Conservation (phyloP, 2,113 vertebrate genomes). For the Arothron firmamentum region DNA sequence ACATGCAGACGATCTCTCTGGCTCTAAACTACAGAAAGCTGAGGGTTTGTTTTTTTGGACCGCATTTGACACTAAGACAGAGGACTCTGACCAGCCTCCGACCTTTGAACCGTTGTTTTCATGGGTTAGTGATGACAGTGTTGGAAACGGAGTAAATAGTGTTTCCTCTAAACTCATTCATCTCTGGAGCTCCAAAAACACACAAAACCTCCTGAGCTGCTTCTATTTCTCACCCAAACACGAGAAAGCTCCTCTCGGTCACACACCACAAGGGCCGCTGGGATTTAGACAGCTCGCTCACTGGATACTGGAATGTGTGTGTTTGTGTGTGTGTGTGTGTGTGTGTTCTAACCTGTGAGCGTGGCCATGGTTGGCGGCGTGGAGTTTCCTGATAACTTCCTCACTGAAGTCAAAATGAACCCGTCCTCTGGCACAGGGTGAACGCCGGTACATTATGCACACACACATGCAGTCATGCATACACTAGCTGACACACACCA, state of each 20-base stretch:
- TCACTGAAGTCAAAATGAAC: conserved; percentile 82
- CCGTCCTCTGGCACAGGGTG: conserved; percentile 75
- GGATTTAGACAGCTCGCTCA: background rate
- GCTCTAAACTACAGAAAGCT: too few species aligned
- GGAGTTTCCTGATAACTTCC: conserved; percentile 76
- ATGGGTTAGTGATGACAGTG: too few species aligned
- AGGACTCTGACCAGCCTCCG: too few species aligned
- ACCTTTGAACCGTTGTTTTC: too few species aligned
- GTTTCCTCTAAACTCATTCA: too few species aligned
- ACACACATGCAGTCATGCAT: conserved; percentile 46
- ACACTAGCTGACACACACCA: conserved; percentile 31
- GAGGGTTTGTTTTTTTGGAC: too few species aligned
- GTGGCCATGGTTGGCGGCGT: conserved; percentile 56
- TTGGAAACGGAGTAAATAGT: background rate
- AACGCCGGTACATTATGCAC: conserved; percentile 75
- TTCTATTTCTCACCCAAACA: conserved; percentile 1
- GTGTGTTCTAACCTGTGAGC: conserved; percentile 67
- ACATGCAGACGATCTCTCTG: too few species aligned
- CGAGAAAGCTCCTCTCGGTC: background rate
- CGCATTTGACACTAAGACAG: too few species aligned
- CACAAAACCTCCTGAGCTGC: too few species aligned
- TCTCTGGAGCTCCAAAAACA: too few species aligned
- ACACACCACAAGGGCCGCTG: conserved; percentile 1
- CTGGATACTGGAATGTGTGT: conserved; percentile 15
- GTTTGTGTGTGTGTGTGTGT: background rate